Evolutionary conservation across 2,113 vertebrate genomes (phyloP), one percentile per base, ranked within the genome.

Genomic region (Microcebus tavaratra): DNA sequence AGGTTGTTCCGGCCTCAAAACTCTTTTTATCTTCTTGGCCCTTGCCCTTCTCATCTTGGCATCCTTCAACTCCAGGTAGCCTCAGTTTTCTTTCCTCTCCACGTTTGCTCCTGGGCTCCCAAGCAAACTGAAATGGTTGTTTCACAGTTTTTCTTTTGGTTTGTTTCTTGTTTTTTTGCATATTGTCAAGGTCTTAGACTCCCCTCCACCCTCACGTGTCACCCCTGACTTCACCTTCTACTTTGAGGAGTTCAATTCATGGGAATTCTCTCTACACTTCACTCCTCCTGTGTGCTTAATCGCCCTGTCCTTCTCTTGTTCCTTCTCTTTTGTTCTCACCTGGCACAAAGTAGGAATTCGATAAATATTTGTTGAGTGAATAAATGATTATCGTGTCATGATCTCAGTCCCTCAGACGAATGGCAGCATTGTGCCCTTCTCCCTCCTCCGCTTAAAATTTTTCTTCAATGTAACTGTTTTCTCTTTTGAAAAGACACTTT

Each of bases 11-110:
- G 65, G 21, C 34, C 72, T 88, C 63, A 72, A 68, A 68, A 85
- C 70, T 68, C 48, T 75, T 90, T 95, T 95, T 90, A 90, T 90
- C 73, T 83, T 84, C 57, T n/a, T 81, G 34, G 75, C 80, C 39
- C 29, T 90, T 61, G 20, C 34, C n/a, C 78, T 61, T 45, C 88
- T 81, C 31, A 45, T 86, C 50, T 85, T 72, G n/a, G 50, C 34
- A 17, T 57, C 5, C 1, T 80, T 81, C 50, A 55, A 23, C 42
- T 81, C 59, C 78, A 81, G 34, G 34, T 25, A 90, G 73, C 39
- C 48, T 81, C 68, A 42, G 36, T 57, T 87, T 96, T 95, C 61
- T 63, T 67, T 88, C 57, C 23, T 91, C 61, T 93, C 15, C 39
- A 39, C 0, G 78, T 90, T 82, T 72, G 29, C 36, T 79, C 55